Base-by-base conservation (phyloP, 64 coral and sea anemone species). In the Actinia tenebrosa region DNA sequence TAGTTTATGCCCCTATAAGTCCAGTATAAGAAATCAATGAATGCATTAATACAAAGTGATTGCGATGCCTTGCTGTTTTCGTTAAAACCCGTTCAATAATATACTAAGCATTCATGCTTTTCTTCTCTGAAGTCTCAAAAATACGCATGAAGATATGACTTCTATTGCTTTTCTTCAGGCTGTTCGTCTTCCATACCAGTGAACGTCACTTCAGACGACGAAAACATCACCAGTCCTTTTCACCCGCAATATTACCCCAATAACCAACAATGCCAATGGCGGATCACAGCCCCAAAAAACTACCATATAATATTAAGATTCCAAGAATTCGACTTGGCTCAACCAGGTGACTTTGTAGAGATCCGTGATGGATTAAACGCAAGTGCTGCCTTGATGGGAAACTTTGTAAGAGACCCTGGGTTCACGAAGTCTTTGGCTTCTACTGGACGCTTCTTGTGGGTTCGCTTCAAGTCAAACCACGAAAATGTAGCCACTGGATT, bases 291-390 rank as follows among this genome's bases (percentile, higher is more conserved):
- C 53, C 43, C 16, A 44, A 81, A 19, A 2, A 6, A 18, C 19
- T 9, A 19, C 16, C 42, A 13, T 50, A 14, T 81, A 16, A 53
- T 2, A 17, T 47, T 81, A 5, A 53, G 16, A 81, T 18, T 81
- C 7, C 14, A 5, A 20, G 4, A 19, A 37, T 53, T 81, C 46
- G 79, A 81, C 79, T 79, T 79, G 77, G 77, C 44, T 44, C 77
- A 79, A 42, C 77, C 77, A 79, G 77, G 26, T 44, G 77, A 79
- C 26, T 79, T 45, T 79, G 26, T 79, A n/a, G 77, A 79, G 77
- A 30, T 79, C 2, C 20, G 72, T 0, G 72, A 78, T 78, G 72
- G 72, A 78, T 23, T 42, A 18, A 45, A 79, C 45, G 26, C 22
- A 79, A 79, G 27, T 79, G 77, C 77, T 79, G 77, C 16, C 27